Percentiles rank a stretch among this genome's conserved stretches.
Conservation (phyloP, 2,888 invertebrate species). For the Litoditis marina region DNA sequence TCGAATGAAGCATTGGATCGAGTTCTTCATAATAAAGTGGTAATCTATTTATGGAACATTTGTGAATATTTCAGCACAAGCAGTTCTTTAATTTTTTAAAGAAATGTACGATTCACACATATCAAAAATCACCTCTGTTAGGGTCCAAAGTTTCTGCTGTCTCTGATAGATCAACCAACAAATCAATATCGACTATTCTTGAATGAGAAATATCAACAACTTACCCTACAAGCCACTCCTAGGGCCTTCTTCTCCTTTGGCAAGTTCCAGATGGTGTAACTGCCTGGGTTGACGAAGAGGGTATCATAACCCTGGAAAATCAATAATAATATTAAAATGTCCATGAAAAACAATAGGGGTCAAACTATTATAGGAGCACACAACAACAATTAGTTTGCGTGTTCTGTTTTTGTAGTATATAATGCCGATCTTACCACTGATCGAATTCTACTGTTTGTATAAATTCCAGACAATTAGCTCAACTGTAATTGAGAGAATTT, state of each 20-base stretch:
- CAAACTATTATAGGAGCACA: background rate
- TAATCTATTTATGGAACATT: no score
- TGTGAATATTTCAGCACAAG: no score
- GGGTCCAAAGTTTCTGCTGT: no score
- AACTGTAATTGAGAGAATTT: background rate
- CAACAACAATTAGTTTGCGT: no score
- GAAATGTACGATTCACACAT: no score
- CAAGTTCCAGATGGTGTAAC: constrained; percentile 53
- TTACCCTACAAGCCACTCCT: constrained; percentile 42
- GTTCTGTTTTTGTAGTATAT: no score
- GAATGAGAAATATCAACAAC: background rate
- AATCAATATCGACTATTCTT: background rate
- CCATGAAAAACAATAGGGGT: background rate
- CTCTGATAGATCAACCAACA: constrained; percentile 18
- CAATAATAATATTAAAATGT: background rate
- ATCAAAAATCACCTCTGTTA: no score
- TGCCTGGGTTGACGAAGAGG: constrained; percentile 47
- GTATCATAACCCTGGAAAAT: constrained; percentile 48
- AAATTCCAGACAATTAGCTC: no score
- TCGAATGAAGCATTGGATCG: no score
- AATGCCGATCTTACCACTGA: no score
- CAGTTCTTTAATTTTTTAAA: no score
- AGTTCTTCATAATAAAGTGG: no score
- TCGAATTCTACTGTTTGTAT: background rate
- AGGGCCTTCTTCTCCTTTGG: constrained; percentile 37